Conservation (phyloP, 1,140 invertebrate species). For the Notospermus geniculatus region DNA sequence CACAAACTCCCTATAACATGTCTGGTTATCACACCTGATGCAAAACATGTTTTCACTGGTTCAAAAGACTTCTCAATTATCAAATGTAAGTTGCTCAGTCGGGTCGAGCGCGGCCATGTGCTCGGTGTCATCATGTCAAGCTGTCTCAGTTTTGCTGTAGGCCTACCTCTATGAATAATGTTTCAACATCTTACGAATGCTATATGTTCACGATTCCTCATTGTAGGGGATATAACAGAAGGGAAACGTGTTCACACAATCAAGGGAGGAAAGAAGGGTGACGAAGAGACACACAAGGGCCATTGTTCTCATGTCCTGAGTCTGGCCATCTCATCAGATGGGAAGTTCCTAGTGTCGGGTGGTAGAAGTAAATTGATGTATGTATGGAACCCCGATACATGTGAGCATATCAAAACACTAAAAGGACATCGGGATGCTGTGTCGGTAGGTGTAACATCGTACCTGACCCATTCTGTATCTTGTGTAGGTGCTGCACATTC, state of each 20-base stretch:
- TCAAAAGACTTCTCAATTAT: conserved; percentile 85
- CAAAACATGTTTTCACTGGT: conserved; percentile 73
- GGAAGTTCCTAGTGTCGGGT: conserved; percentile 80
- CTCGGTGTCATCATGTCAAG: neutral
- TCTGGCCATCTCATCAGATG: conserved; percentile 79
- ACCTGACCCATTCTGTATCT: too few relatives aligned
- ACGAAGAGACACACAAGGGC: conserved; percentile 46
- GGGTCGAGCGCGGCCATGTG: neutral
- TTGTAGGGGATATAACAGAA: conserved; percentile 60
- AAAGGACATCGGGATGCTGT: conserved; percentile 57
- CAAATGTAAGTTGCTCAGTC: conserved; percentile 67
- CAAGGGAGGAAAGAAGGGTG: conserved; percentile 53
- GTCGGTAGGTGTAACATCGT: conserved; percentile 44
- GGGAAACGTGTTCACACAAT: conserved; percentile 57
- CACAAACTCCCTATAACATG: conserved; percentile 80
- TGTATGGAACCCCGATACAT: conserved; percentile 77
- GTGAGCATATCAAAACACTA: conserved; percentile 78
- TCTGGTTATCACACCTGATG: conserved; percentile 74
- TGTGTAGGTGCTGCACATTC: conserved; percentile 3
- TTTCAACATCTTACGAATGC: too few relatives aligned
- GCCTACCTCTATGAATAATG: too few relatives aligned
- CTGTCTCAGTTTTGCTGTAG: too few relatives aligned
- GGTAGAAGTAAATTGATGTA: conserved; percentile 75
- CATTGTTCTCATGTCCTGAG: conserved; percentile 65
- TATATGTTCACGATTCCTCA: conserved; percentile 14